Evolutionary conservation across 1,140 invertebrate species (phyloP).

Genomic region (Musca domestica): DNA sequence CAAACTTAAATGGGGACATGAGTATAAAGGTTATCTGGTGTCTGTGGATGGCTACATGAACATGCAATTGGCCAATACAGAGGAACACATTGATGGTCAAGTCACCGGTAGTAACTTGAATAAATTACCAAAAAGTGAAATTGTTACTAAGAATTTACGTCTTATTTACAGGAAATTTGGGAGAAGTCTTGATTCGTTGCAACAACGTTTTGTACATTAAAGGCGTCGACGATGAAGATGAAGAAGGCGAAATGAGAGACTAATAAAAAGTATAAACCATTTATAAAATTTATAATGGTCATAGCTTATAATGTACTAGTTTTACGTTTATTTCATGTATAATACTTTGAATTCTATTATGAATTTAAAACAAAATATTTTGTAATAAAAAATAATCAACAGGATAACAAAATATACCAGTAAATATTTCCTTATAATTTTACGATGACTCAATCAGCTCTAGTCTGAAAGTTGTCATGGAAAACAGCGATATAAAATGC

Average conservation of each 20-base stretch:
- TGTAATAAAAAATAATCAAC: too few relatives aligned
- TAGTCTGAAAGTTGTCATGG: too few relatives aligned
- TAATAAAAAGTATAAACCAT: slow-evolving; percentile 52
- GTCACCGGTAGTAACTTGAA: slow-evolving; percentile 64
- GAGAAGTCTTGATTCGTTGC: slow-evolving; percentile 96
- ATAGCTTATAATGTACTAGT: slow-evolving; percentile 25
- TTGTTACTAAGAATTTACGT: neutral
- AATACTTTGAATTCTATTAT: neutral
- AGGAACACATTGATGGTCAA: slow-evolving; percentile 92
- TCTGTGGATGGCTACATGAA: slow-evolving; percentile 99
- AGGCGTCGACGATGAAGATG: slow-evolving; percentile 95
- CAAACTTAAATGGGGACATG: slow-evolving; percentile 99
- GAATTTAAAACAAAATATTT: neutral
- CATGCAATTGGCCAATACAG: slow-evolving; percentile 96
- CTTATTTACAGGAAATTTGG: slow-evolving; percentile 73
- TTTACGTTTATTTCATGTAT: neutral
- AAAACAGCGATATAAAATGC: too few relatives aligned
- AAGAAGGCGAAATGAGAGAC: slow-evolving; percentile 95
- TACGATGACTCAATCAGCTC: too few relatives aligned
- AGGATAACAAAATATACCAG: too few relatives aligned
- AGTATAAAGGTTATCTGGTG: slow-evolving; percentile 97
- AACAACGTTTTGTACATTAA: slow-evolving; percentile 98
- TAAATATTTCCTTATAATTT: too few relatives aligned
- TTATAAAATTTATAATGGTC: too few relatives aligned
- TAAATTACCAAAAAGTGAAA: neutral